These are phyloP conservation scores for Petroica traversi DNA, from an alignment of 2,113 vertebrate species.

Conservation along the genomic window DNA sequence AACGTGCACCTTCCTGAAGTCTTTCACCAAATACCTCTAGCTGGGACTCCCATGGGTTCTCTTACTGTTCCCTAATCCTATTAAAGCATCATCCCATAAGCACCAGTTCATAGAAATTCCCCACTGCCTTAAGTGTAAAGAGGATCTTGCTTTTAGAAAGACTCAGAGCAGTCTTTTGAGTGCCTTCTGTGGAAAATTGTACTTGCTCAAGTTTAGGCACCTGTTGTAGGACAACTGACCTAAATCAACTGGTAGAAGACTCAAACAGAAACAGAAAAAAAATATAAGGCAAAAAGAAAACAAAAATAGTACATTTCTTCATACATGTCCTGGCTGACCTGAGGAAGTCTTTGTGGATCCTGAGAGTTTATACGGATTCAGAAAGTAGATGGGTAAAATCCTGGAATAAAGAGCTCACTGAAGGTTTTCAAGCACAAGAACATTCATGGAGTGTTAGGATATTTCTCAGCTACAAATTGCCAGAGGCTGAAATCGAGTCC, in stretches of 20 bases:
- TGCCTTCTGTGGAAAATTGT: neutral
- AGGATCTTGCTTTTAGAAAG: neutral
- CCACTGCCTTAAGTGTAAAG: neutral
- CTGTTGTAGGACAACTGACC: neutral
- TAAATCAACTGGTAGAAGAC: neutral
- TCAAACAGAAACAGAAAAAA: neutral
- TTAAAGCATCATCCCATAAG: neutral
- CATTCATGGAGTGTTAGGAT: neutral
- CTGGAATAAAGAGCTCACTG: neutral
- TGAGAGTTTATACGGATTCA: neutral
- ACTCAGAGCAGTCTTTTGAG: neutral
- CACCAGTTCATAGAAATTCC: neutral
- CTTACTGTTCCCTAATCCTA: neutral
- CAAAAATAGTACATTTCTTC: neutral
- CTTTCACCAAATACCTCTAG: neutral
- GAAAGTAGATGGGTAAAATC: neutral
- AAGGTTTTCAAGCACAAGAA: neutral
- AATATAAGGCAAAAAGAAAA: neutral
- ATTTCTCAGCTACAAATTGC: neutral
- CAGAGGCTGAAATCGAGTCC: neutral
- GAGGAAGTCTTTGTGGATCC: neutral
- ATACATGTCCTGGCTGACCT: neutral
- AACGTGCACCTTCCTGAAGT: neutral
- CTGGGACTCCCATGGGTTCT: neutral
- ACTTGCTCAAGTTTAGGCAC: neutral